A percentile compares a stretch with the other conserved stretches of the same genome.
These are phyloP conservation scores for Euplagia quadripunctaria DNA, from an alignment of 2,888 invertebrate genomes.

Conservation along the genomic window DNA sequence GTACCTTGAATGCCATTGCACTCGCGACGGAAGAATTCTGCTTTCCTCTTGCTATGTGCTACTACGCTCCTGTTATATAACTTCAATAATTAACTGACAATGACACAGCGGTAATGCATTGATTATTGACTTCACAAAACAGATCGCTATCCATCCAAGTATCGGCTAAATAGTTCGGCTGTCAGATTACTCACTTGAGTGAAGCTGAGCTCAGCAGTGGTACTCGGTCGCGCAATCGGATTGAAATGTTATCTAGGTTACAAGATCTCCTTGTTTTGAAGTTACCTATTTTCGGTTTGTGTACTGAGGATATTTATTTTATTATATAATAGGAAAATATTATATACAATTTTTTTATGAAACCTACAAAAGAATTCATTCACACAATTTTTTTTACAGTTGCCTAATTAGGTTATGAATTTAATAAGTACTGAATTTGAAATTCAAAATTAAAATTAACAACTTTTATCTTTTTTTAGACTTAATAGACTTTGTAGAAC, in stretches of 20 bases:
- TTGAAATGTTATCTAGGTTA: slow-evolving; percentile 4
- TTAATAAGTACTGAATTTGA: no score
- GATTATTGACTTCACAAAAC: slow-evolving; percentile 8
- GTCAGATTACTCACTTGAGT: slow-evolving; percentile 11
- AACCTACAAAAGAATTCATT: no score
- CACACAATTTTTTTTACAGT: no score
- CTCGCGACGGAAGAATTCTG: neutral
- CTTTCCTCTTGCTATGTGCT: neutral
- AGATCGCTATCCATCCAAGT: neutral
- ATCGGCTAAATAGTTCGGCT: slow-evolving; percentile 8
- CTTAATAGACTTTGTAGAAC: no score
- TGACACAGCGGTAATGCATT: neutral
- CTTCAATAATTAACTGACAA: slow-evolving; percentile 6
- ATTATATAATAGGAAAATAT: neutral
- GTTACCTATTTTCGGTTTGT: neutral
- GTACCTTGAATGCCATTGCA: neutral
- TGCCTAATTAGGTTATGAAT: no score
- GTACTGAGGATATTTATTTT: neutral
- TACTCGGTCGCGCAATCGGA: neutral
- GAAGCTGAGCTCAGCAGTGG: neutral
- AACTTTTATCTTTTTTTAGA: no score
- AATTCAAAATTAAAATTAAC: no score
- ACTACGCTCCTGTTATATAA: neutral
- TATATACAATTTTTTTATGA: neutral
- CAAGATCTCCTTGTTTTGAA: neutral